Conservation (phyloP, 92 coral and sea anemone species). For the Epizoanthus ramosus region DNA sequence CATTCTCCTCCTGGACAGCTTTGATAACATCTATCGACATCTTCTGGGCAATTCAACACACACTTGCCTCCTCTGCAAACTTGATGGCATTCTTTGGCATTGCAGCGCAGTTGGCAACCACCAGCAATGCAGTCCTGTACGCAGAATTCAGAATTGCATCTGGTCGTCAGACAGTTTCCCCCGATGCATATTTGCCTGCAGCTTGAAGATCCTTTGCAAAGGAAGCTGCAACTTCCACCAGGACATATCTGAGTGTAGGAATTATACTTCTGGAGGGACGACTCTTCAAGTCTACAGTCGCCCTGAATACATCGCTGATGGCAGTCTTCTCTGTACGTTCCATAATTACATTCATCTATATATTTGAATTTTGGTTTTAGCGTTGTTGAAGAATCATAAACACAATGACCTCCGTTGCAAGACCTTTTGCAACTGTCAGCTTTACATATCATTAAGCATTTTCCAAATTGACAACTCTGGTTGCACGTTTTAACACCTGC, state of each 20-base stretch:
- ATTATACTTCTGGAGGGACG: conserved; percentile 19
- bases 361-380: conserved; percentile 25
- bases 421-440: conserved; percentile 62
- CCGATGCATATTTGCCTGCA: conserved; percentile 31
- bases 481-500: conserved; percentile 76
- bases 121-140: conserved; percentile 60
- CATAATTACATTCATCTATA: conserved; percentile 63
- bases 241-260: conserved; percentile 74
- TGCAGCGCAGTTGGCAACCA: conserved; percentile 54
- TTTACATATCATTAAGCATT: conserved; percentile 73
- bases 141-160: conserved; percentile 58
- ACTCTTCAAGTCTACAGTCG: conserved; percentile 54
- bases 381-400: neutral
- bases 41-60: conserved; percentile 32
- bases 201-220: conserved; percentile 42
- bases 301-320: conserved; percentile 75
- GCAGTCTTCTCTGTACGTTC: conserved; percentile 51
- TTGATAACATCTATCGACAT: conserved; percentile 62
- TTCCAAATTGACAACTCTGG: conserved; percentile 74
- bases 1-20: conserved; percentile 72
- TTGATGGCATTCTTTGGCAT: conserved; percentile 31
- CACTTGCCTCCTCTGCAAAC: conserved; percentile 38
- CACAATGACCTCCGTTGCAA: conserved; percentile 67
- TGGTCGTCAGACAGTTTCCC: conserved; percentile 29
- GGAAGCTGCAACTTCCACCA: conserved; percentile 72